Percentiles rank a stretch among this genome's conserved stretches.
Conservation (phyloP, 2,113 vertebrate genomes). For the Merops nubicus region DNA sequence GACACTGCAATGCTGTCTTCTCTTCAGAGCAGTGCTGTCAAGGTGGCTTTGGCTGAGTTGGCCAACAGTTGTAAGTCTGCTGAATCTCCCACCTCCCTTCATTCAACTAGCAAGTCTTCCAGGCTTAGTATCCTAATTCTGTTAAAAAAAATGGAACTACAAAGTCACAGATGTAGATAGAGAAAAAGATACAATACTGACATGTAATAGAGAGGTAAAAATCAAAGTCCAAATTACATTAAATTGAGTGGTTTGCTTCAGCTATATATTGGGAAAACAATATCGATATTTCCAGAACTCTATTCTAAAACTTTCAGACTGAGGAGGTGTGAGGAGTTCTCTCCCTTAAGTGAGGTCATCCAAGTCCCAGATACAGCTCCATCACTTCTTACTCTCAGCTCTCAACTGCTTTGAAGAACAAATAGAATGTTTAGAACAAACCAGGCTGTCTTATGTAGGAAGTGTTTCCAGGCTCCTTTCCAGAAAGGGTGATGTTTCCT, state of each 20-base stretch:
- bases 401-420: constrained; percentile 36
- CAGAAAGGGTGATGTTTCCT: constrained; percentile 39
- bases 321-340: neutral
- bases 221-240: neutral
- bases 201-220: neutral
- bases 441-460: constrained; percentile 38
- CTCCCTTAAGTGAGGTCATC: neutral
- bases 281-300: neutral
- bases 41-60: neutral
- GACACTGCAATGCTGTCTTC: neutral
- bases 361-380: neutral
- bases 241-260: neutral
- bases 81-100: neutral
- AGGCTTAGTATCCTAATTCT: neutral
- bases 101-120: neutral
- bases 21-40: neutral
- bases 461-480: constrained; percentile 55
- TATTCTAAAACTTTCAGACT: neutral
- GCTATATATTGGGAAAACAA: neutral
- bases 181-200: neutral
- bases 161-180: neutral
- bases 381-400: constrained; percentile 22
- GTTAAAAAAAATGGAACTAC: neutral
- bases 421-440: constrained; percentile 35
- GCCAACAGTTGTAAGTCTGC: neutral